These are phyloP conservation scores for Neoascia interrupta DNA, from an alignment of 2,888 invertebrate species.

Conservation along the genomic window DNA sequence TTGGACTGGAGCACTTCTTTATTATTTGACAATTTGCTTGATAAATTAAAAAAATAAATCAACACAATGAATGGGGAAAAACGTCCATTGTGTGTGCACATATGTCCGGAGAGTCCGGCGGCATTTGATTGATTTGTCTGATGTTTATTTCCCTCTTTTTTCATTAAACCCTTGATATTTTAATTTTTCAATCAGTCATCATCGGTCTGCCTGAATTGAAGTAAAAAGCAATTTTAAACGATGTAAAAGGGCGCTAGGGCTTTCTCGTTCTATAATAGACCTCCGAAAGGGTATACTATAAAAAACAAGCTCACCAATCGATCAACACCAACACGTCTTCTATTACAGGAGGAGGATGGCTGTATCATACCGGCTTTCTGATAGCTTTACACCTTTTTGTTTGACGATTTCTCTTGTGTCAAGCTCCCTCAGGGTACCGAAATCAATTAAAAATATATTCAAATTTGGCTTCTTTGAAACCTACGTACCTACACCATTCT, in stretches of 20 bases:
- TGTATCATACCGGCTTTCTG: constrained; percentile 7
- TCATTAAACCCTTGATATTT: constrained; percentile 29
- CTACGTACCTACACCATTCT: neutral
- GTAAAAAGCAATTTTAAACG: too few species aligned
- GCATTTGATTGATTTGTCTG: constrained; percentile 64
- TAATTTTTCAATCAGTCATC: constrained; percentile 64
- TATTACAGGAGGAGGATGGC: neutral
- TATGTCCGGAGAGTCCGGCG: constrained; percentile 41
- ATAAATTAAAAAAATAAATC: constrained; percentile 66
- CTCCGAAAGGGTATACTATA: constrained; percentile 8
- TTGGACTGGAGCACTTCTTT: constrained; percentile 7
- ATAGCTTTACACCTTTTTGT: constrained; percentile 40
- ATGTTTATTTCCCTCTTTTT: neutral
- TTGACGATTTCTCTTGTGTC: neutral
- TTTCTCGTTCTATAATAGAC: constrained; percentile 31
- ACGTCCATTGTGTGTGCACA: constrained; percentile 12
- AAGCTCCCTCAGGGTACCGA: constrained; percentile 18
- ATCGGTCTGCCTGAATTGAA: neutral
- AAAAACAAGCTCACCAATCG: constrained; percentile 4
- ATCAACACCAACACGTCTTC: neutral
- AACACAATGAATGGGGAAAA: constrained; percentile 8
- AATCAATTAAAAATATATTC: constrained; percentile 57
- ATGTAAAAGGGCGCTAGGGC: constrained; percentile 27
- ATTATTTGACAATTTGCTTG: constrained; percentile 67
- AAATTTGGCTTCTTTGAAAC: constrained; percentile 20